Evolutionary conservation across 2,113 vertebrate species (phyloP), one percentile per base, ranked within the genome.

Genomic region (Atlantisia rogersi): DNA sequence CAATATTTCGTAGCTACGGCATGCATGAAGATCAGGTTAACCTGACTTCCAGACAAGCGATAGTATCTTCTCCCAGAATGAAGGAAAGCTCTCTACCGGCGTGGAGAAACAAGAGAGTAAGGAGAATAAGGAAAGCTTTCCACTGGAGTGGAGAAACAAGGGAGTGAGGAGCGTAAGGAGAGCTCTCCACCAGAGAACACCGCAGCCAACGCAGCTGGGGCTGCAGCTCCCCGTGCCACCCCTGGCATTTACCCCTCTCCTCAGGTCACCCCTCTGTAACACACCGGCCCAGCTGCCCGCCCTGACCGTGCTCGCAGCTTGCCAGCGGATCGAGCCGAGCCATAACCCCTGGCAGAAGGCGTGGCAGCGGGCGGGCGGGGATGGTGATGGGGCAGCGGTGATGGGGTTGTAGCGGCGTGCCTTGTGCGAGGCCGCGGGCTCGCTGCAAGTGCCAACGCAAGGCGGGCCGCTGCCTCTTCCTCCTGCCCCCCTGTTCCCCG

Each of bases 301-400:
- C 2, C 1, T 1, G 48, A 28, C 28, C 1, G 0, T 1, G 19
- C 26, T 24, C 26, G 2, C 44, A 28, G 50, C 44, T n/a, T 20
- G 3, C 17, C n/a, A 1, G 2, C 0, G 6, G 6, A 3, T 2
- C 0, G 11, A 50, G 69, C 58, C 5, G n/a, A n/a, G 65, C 53
- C 1, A 8, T 19, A 35, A 10, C 35, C 25, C 9, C 11, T 4
- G 52, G 40, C 53, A 7, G 37, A 16, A 0, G 0, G 3, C 0
- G 4, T 16, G 42, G 26, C 0, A 2, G 39, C 1, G 13, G 5
- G 25, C 1, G 0, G 1, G 52, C 6, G 1, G 53, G 4, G 5
- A 37, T 2, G 50, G 60, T 3, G 9, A 21, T 24, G 52, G 65
- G 28, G 82, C 52, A 18, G 14, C 28, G 12, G 46, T 14, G 52